phyloP scores from a whole-genome alignment of 2,113 vertebrate genomes.

The Psittacus erithacus region DNA sequence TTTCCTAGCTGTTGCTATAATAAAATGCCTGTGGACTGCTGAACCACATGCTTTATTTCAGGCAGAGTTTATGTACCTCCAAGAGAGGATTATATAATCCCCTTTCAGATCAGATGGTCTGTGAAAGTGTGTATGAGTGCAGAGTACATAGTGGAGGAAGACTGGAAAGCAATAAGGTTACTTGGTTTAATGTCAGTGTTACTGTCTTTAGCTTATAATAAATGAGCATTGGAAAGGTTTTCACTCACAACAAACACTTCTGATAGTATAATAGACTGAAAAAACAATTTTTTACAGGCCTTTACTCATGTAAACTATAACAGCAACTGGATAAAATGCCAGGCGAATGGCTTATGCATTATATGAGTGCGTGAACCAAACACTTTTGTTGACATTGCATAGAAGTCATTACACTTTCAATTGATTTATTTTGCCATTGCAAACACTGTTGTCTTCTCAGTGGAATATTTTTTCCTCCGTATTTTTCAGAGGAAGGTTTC shows the following conservation, averaged over 20 bases:
- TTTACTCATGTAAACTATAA: conserved; percentile 30
- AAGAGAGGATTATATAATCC: neutral
- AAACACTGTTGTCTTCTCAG: conserved; percentile 1
- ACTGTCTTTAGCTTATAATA: neutral
- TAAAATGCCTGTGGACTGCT: neutral
- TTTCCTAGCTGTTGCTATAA: neutral
- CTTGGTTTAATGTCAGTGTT: conserved; percentile 6
- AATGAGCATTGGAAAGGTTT: conserved; percentile 5
- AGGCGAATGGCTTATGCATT: conserved; percentile 17
- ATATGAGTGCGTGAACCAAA: conserved; percentile 26
- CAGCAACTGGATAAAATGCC: conserved; percentile 19
- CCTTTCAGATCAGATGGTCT: conserved; percentile 28
- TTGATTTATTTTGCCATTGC: conserved; percentile 51
- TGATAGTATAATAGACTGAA: conserved; percentile 36
- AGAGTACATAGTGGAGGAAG: neutral
- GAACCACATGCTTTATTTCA: conserved; percentile 2
- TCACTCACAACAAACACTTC: conserved; percentile 43
- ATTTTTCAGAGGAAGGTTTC: neutral
- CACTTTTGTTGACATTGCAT: conserved; percentile 26
- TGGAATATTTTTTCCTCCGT: neutral
- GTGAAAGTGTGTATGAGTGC: conserved; percentile 2
- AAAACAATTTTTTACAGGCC: conserved; percentile 9
- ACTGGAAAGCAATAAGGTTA: conserved; percentile 2
- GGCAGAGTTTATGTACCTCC: neutral
- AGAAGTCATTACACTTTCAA: conserved; percentile 38